Conservation (phyloP, 2,113 vertebrate genomes). For the Coracopsis vasa region DNA sequence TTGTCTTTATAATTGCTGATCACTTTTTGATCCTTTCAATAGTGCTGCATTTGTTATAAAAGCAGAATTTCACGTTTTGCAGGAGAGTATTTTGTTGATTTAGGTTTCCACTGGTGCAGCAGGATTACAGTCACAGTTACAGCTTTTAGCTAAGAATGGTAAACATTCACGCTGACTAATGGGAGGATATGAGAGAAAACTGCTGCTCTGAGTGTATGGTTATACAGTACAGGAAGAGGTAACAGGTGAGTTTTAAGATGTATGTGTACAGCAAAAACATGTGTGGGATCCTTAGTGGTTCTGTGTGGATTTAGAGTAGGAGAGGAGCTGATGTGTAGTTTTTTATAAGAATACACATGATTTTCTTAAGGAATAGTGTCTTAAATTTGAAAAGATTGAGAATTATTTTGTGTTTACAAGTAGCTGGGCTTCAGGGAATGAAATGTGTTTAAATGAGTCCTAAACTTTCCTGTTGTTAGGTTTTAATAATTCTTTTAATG, state of each 20-base stretch:
- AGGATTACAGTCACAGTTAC: not conserved
- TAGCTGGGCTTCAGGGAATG: not conserved
- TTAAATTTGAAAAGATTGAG: not conserved
- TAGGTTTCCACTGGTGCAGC: not conserved
- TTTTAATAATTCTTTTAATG: not conserved
- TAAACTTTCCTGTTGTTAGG: not conserved
- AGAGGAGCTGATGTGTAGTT: not conserved
- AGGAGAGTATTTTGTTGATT: not conserved
- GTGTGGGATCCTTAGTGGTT: not conserved
- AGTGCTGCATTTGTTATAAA: not conserved
- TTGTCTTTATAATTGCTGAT: not conserved
- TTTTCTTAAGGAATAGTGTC: not conserved
- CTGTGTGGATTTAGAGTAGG: not conserved
- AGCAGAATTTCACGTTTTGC: not conserved
- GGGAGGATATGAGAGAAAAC: not conserved
- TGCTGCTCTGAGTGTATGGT: not conserved
- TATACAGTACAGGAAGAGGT: not conserved
- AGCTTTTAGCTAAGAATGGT: not conserved
- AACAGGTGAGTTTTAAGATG: not conserved
- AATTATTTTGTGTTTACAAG: not conserved
- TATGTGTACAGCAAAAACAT: not conserved
- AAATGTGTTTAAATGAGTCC: not conserved
- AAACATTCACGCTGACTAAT: not conserved
- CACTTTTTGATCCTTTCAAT: not conserved
- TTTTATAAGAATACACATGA: not conserved